Base-by-base conservation (phyloP, 2,797 vertebrate species). In the Zalophus californianus region DNA sequence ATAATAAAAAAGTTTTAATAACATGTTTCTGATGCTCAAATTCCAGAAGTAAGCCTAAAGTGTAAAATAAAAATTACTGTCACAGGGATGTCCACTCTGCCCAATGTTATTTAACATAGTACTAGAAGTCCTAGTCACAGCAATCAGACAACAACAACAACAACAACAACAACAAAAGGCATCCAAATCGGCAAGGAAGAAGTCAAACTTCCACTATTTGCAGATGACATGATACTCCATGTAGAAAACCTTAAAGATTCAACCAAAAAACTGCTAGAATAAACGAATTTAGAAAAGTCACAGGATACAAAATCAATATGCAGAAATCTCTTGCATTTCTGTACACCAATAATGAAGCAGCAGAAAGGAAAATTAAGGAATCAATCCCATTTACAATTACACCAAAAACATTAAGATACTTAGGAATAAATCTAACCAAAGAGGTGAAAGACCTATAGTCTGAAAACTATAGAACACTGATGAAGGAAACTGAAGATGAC, bases 1-100 rank as follows among this genome's bases (percentile, higher is more conserved):
- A 86, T 80, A 97, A 80, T 12, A 83, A 95, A 95, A 48, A 88
- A 62, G 1, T 21, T 90, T 50, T 80, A 91, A 92, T 60, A 96
- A 41, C 29, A 93, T 66, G 56, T 60, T 91, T 23, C 1, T n/a
- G 72, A 38, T 89, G 72, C 5, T 96, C 64, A 85, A 96, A 97
- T 60, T 83, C 4, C 48, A 83, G 78, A 94, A 38, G 35, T 70
- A 73, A 89, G 78, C n/a, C 35, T 78, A 89, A 91, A 93, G 73
- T 89, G 25, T 38, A 73, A 89, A 79, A 83, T 78, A 89, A 96
- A 83, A 95, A 95, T 91, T 41, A 82, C 16, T 88, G 15, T 48
- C n/a, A 86, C 32, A 44, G 72, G 14, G 25, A 16, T 75, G 14
- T 75, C 41, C 41, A 75, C 72, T 75, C 27, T 75, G 14, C 48